These are phyloP conservation scores for Paralichthys olivaceus DNA, from an alignment of 2,113 vertebrate genomes.

Conservation along the genomic window DNA sequence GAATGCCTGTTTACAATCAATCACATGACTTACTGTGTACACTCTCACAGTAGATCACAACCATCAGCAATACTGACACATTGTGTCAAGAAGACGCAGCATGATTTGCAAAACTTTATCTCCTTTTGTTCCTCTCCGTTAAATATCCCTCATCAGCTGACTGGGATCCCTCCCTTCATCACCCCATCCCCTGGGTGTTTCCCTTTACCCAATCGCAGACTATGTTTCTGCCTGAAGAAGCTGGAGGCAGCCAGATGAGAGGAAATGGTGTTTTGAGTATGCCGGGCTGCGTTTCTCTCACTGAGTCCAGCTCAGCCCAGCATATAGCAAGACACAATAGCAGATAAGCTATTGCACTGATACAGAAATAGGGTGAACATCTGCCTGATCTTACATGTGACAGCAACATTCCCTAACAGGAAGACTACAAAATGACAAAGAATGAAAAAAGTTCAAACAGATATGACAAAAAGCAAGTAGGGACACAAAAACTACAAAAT, in stretches of 20 bases:
- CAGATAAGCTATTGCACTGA: constrained; percentile 34
- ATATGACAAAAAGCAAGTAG: not conserved
- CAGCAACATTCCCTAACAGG: not conserved
- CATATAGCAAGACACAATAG: not conserved
- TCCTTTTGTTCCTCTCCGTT: constrained; percentile 41
- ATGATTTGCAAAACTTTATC: constrained; percentile 38
- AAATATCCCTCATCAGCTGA: constrained; percentile 21
- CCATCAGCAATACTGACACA: constrained; percentile 5
- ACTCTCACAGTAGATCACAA: constrained; percentile 23
- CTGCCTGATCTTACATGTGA: constrained; percentile 14
- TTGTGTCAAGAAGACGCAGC: constrained; percentile 27
- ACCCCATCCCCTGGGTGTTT: constrained; percentile 31
- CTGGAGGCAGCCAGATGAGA: constrained; percentile 41
- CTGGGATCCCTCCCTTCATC: constrained; percentile 34
- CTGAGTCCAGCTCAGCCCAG: constrained; percentile 44
- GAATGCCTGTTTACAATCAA: constrained; percentile 43
- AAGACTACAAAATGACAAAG: not conserved
- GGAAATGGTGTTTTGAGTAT: constrained; percentile 35
- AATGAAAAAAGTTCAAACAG: not conserved
- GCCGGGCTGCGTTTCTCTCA: constrained; percentile 40
- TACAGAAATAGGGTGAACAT: constrained; percentile 32
- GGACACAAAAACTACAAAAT: not conserved
- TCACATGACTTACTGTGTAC: constrained; percentile 25
- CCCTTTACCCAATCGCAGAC: constrained; percentile 28
- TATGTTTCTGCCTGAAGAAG: constrained; percentile 27